A percentile compares a stretch with the other conserved stretches of the same genome.
Conservation (phyloP, 2,113 vertebrate species). For the Aix galericulata region DNA sequence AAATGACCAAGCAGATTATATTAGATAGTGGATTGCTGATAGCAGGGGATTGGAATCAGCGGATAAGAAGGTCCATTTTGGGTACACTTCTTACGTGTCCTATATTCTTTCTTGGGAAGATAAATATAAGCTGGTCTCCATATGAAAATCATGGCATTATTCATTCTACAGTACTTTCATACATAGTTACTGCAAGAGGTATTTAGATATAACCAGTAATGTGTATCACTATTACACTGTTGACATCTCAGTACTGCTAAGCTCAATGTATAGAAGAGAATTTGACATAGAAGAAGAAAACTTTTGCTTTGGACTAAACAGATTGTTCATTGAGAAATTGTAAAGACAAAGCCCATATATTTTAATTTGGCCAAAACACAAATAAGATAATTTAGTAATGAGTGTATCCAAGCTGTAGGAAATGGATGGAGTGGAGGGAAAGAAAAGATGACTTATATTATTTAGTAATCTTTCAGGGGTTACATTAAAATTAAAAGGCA, state of each 20-base stretch:
- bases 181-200: not conserved
- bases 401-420: not conserved
- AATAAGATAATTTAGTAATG: not conserved
- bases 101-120: not conserved
- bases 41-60: not conserved
- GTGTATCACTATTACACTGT: not conserved
- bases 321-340: not conserved
- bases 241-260: fast-evolving
- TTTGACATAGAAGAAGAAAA: not conserved
- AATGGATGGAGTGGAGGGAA: fast-evolving
- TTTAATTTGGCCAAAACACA: not conserved
- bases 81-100: not conserved
- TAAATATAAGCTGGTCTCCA: not conserved
- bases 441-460: not conserved
- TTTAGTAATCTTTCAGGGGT: not conserved
- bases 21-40: not conserved
- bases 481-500: not conserved
- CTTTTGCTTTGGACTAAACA: not conserved
- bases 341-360: not conserved
- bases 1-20: not conserved
- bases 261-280: not conserved
- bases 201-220: not conserved
- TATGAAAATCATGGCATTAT: not conserved
- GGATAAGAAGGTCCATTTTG: not conserved
- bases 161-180: not conserved